Evolutionary conservation across 2,113 vertebrate genomes (phyloP), one percentile per base, ranked within the genome.

Genomic region (Balaeniceps rex): DNA sequence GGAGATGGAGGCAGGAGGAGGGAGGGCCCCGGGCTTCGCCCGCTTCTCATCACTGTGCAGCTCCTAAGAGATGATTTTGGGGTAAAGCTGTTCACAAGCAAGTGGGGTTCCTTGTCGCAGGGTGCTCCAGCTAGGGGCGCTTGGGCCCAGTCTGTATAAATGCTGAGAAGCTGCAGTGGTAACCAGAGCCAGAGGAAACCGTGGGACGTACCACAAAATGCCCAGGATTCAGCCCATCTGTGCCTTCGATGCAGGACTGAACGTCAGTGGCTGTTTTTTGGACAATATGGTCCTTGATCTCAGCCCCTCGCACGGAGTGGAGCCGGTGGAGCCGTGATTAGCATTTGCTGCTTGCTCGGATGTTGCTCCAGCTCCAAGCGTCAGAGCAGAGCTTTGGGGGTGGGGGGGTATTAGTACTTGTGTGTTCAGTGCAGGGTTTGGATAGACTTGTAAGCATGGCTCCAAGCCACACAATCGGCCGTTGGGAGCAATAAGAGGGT

Each of bases 401-500:
- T n/a, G 9, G 33, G 22, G n/a, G 17, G 36, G 47, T 52, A 89
- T 94, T 86, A 82, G 63, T 52, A 75, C 69, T 96, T 72, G 65
- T 88, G 57, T 77, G 89, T 78, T 92, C 49, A 31, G 88, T 38
- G 47, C 91, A 22, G 76, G 90, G 14, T 83, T 91, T 92, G 88
- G 94, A 75, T 40, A 21, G 93, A 65, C 87, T 92, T 31, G 85
- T 34, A 44, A 91, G 88, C 70, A 23, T 88, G 91, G 93, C 93
- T 94, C 33, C 0, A 31, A 93, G 95, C 94, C 93, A 85, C 4
- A 14, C 91, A 82, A 69, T 92, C 95, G 79, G 81, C 78, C 83
- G 6, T 10, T 72, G 88, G 84, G 63, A 94, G 93, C 49, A 24
- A 42, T 60, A 22, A 79, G 77, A 89, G 91, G 81, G 63, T 87